Evolutionary conservation across 1,140 invertebrate genomes (phyloP).

Genomic region (Oryctes rhinoceros): DNA sequence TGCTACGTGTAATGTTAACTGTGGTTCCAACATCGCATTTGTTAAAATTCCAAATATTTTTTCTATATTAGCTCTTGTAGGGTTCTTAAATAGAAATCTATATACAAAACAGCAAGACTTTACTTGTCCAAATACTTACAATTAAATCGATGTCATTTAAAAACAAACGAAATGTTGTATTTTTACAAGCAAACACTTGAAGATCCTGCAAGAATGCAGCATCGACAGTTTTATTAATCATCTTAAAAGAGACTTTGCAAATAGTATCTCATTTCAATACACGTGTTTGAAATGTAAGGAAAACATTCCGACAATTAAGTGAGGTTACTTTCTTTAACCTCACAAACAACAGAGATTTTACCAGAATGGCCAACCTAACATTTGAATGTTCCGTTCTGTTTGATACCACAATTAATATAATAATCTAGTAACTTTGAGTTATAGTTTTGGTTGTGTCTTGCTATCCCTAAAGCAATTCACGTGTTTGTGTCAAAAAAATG

Average conservation of each 20-base stretch:
- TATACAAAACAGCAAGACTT: not conserved
- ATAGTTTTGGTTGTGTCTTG: no score
- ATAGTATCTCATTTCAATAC: not conserved
- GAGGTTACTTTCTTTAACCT: not conserved
- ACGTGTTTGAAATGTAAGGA: not conserved
- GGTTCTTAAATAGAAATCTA: conserved; percentile 5
- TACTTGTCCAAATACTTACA: conserved; percentile 19
- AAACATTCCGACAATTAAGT: not conserved
- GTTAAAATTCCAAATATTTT: conserved; percentile 6
- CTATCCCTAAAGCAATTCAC: not conserved
- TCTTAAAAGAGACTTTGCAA: not conserved
- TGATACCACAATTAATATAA: not conserved
- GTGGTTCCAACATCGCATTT: conserved; percentile 27
- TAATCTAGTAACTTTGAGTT: not conserved
- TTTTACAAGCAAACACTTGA: not conserved
- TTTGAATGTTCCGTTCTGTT: not conserved
- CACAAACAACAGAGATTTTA: no score
- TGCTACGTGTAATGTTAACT: conserved; percentile 9
- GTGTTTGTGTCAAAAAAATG: conserved; percentile 11
- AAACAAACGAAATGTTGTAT: conserved; percentile 13
- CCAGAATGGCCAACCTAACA: not conserved
- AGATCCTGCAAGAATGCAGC: conserved; percentile 15
- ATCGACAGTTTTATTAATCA: not conserved
- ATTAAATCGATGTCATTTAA: conserved; percentile 21
- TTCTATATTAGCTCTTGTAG: not conserved